Evolutionary conservation across 2,113 vertebrate species (phyloP), one percentile per base, ranked within the genome.

Genomic region (Meriones unguiculatus): DNA sequence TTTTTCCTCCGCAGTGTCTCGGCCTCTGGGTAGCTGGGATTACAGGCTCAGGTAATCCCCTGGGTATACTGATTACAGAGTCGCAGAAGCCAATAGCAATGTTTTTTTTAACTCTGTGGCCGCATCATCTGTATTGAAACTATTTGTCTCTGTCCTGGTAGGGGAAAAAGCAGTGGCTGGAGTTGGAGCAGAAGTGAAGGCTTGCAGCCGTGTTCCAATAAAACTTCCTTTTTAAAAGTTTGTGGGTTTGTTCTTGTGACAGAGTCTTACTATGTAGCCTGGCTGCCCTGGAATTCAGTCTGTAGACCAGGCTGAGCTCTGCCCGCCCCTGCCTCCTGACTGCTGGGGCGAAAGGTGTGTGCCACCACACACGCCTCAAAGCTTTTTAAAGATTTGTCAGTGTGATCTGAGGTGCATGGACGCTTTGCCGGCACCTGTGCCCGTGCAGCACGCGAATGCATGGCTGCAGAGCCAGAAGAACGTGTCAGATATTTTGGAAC

Each of bases 181-280:
- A 70, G 57, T 28, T 24, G 35, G 2, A 35, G 41, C 24, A n/a
- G 18, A 18, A 50, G 18, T 41, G 65, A 69, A 18, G 46, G 70
- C 28, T 20, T 3, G 7, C 12, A 52, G 15, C 76, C 4, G 18
- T 35, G 25, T 89, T 64, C 50, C 57, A 88, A 28, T 92, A 93
- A 91, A 94, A 73, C 77, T 89, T 89, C 84, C 92, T 69, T 91
- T 72, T 93, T 24, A 67, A 72, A 64, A 65, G 25, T 80, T 9
- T 52, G 76, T 32, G 32, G 50, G 28, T 57, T 80, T 35, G 18
- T 4, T 81, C n/a, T 57, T 35, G 52, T 4, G 32, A 57, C 54
- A n/a, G 32, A 18, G 18, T 80, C 50, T 80, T 4, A 35, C 15
- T 10, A 32, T 35, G 30, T 32, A 54, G 13, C 28, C 50, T 54